A percentile compares a stretch with the other conserved stretches of the same genome.
Evolutionary conservation across 2,888 invertebrate genomes (phyloP).

Genomic region (Graphium colonna): DNA sequence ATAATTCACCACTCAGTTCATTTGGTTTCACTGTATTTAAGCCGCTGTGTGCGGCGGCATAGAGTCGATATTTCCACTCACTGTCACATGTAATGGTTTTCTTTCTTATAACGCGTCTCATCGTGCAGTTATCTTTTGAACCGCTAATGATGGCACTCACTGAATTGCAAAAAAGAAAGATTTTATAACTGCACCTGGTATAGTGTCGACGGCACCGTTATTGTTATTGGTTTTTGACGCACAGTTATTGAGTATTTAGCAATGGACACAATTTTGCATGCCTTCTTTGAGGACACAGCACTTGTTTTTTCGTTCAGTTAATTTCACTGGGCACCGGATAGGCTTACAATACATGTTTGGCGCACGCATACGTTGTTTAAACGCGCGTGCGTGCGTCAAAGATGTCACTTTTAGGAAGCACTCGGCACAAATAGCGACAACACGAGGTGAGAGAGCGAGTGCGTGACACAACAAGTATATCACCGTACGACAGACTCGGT

Average conservation of each 20-base stretch:
- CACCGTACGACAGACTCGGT: conserved; percentile 27
- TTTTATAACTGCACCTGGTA: conserved; percentile 73
- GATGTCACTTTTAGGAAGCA: conserved; percentile 73
- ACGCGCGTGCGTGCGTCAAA: conserved; percentile 46
- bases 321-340: conserved; percentile 76
- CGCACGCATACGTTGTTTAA: conserved; percentile 42
- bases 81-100: conserved; percentile 86
- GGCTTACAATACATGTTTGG: conserved; percentile 50
- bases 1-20: conserved; percentile 51
- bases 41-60: conserved; percentile 50
- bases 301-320: conserved; percentile 73
- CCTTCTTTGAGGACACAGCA: conserved; percentile 77
- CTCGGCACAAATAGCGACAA: conserved; percentile 76
- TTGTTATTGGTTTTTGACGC: conserved; percentile 74
- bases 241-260: conserved; percentile 81
- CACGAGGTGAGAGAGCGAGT: conserved; percentile 79
- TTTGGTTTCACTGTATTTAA: conserved; percentile 53
- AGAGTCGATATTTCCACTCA: conserved; percentile 78
- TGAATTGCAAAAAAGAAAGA: conserved; percentile 68
- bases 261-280: conserved; percentile 80
- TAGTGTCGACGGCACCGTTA: conserved; percentile 79
- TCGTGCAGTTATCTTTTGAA: conserved; percentile 46
- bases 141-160: conserved; percentile 77
- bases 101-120: conserved; percentile 53
- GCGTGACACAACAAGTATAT: conserved; percentile 50